Evolutionary conservation across 2,888 invertebrate species (phyloP), one percentile per base, ranked within the genome.

Genomic region (Actias luna): DNA sequence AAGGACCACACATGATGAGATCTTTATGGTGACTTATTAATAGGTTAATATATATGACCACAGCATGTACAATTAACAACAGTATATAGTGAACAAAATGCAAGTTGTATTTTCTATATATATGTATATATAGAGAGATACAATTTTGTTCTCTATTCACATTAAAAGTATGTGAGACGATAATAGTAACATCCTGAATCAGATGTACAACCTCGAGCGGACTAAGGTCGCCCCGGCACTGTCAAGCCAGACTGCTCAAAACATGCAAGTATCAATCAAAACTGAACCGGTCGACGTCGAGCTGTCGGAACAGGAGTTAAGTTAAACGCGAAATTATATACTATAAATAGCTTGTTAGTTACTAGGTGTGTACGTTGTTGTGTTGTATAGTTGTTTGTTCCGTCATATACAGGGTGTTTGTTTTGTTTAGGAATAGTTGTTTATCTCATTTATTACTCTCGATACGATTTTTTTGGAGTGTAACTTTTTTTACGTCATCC

Each of bases 191-290:
- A n/a, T n/a, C n/a, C n/a, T n/a, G n/a, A n/a, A n/a, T n/a, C 85
- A 91, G 91, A 88, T 91, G 85, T 90, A 90, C 70, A 88, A 91
- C 64, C 66, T 91, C 50, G 87, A 85, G 39, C 81, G 88, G 3
- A 83, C 89, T n/a, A 87, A 87, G 69, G 70, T 72, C 0, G 79
- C 79, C 0, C 77, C 80, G 0, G 69, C 69, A 0, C 61, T 75
- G 18, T 55, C 63, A 39, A 42, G 36, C 59, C 16, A 36, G 61
- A 60, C 72, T 0, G 63, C 75, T 0, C 80, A 78, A 36, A 64
- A 59, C 39, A 69, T 83, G 72, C 84, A 82, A 18, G 69, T 85
- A 0, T 74, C 84, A 0, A 71, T 88, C 64, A 88, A 88, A 67
- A 79, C 83, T 0, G 88, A 88, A 64, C 87, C 88, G 0, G 18